Percentiles rank a stretch among this genome's conserved stretches.
These are phyloP conservation scores for Notoglanidium macrostoma DNA, from an alignment of 2,797 vertebrate genomes.

Conservation along the genomic window DNA sequence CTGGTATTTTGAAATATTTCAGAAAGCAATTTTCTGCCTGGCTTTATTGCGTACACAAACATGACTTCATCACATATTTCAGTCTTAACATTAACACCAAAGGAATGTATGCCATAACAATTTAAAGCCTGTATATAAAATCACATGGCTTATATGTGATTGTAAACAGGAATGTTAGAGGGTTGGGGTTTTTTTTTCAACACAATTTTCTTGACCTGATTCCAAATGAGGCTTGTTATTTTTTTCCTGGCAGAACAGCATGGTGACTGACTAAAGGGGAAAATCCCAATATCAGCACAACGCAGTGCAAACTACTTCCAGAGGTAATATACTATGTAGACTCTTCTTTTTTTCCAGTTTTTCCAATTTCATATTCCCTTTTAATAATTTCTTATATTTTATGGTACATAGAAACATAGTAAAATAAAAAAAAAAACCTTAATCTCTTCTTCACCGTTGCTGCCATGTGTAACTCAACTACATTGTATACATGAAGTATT, in stretches of 20 bases:
- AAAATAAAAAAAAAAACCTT: slow-evolving; percentile 13
- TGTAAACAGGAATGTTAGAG: neutral
- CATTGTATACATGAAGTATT: neutral
- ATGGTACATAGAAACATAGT: neutral
- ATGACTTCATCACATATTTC: neutral
- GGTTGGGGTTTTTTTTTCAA: slow-evolving; percentile 16
- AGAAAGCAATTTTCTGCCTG: slow-evolving; percentile 20
- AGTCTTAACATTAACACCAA: neutral
- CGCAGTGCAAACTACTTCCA: slow-evolving; percentile 32
- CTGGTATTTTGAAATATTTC: slow-evolving; percentile 67
- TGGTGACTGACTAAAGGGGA: slow-evolving; percentile 51
- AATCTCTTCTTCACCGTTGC: neutral
- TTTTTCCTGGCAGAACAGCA: slow-evolving; percentile 53
- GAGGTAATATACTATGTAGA: slow-evolving; percentile 30
- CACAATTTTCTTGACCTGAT: slow-evolving; percentile 22
- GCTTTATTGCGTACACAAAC: neutral
- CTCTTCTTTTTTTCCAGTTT: slow-evolving; percentile 34
- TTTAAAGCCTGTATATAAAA: slow-evolving; percentile 9
- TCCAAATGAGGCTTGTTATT: slow-evolving; percentile 51
- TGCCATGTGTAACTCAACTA: slow-evolving; percentile 4
- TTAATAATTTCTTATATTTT: slow-evolving; percentile 4
- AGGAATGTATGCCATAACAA: neutral
- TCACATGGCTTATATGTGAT: slow-evolving; percentile 1
- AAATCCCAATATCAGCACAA: slow-evolving; percentile 57
- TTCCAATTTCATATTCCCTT: slow-evolving; percentile 15